Conservation (phyloP, 2,797 vertebrate genomes). For the Xenops minutus region DNA sequence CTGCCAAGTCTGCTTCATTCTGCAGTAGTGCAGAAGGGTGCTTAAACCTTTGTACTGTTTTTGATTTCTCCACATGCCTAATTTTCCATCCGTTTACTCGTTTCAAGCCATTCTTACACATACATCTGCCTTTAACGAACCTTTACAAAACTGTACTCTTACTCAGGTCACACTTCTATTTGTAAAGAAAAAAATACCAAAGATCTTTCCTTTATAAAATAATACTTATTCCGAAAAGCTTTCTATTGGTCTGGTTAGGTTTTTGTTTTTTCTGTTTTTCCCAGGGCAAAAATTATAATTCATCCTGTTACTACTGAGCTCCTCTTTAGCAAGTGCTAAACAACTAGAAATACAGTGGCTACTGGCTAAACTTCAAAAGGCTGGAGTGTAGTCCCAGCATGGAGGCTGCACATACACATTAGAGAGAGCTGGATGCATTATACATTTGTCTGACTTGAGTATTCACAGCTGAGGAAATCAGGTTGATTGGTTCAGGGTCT, state of each 20-base stretch:
- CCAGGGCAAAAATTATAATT: slow-evolving; percentile 52
- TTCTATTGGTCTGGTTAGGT: background rate
- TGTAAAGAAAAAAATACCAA: background rate
- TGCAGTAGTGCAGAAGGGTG: background rate
- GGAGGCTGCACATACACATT: background rate
- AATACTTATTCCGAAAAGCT: background rate
- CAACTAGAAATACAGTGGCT: slow-evolving; percentile 33
- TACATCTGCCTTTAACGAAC: background rate
- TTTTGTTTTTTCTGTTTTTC: slow-evolving; percentile 37
- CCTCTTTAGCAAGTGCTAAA: slow-evolving; percentile 28
- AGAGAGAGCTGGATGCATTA: background rate
- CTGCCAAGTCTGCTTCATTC: background rate
- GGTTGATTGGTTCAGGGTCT: slow-evolving; percentile 25
- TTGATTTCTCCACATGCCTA: background rate
- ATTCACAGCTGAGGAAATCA: slow-evolving; percentile 24
- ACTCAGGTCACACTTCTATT: background rate
- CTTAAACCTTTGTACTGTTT: background rate
- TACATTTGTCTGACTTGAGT: background rate
- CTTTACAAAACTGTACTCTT: background rate
- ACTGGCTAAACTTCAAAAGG: slow-evolving; percentile 55
- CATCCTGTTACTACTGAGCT: background rate
- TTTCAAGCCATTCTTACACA: background rate
- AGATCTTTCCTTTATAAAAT: background rate
- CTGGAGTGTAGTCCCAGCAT: slow-evolving; percentile 13
- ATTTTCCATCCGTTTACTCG: background rate